Evolutionary conservation across 2,888 invertebrate species (phyloP), one percentile per base, ranked within the genome.

Genomic region (Caenorhabditis panamensis): DNA sequence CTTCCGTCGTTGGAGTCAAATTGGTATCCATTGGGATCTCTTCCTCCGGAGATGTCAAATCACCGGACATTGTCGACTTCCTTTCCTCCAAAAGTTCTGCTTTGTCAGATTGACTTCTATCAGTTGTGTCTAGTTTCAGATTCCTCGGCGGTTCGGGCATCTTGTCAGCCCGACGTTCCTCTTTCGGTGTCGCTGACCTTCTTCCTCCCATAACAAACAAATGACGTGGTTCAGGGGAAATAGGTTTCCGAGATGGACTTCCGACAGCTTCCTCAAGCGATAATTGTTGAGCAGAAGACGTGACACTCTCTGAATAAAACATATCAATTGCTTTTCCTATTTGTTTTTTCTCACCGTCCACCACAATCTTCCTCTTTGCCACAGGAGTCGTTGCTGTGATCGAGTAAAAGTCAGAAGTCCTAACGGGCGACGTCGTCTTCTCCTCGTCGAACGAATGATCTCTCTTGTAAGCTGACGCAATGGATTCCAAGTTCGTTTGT

Each of bases 1-100:
- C 76, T 53, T 82, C 82, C 9, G 72, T 79, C 2, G 80, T 66
- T 11, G 84, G 82, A 22, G 86, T 85, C 66, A 69, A 58, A 36
- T 82, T 80, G 13, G 85, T 85, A 71, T 86, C 85, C 85, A 86
- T 85, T 22, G 86, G 86, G 68, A 86, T 85, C 22, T 86, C 86
- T 61, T 86, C 86, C 73, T 85, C 85, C n/a, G 82, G 80, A 28
- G 83, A 83, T 24, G 85, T 85, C 71, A 85, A 44, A 49, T 85
- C 85, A 9, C 80, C 85, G 8, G 71, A 72, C 63, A 67, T 51
- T 8, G 75, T 77, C 1, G 82, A 81, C 41, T 76, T 76, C 44
- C 76, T 26, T n/a, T 80, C 81, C 24, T 75, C 80, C 4, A 69
- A 16, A 20, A 62, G 71, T 54, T 80, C 80, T 3, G 82, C 82